These are phyloP conservation scores for Drosophila austrosaltans DNA, from an alignment of 2,888 invertebrate genomes.

Conservation along the genomic window DNA sequence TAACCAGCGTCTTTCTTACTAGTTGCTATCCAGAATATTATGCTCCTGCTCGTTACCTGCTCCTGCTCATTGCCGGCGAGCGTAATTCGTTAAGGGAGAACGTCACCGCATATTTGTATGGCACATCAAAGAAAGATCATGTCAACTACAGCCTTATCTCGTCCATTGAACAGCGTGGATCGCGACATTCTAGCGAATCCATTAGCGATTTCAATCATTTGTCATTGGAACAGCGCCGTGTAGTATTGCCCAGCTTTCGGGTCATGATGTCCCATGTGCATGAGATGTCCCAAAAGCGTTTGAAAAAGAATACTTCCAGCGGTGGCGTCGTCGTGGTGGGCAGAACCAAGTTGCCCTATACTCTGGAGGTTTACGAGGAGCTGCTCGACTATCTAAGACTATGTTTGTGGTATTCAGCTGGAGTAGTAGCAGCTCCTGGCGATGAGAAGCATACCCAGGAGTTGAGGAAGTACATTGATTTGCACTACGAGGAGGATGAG, in stretches of 20 bases:
- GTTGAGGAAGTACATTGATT: conserved; percentile 87
- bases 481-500: conserved; percentile 85
- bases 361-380: conserved; percentile 88
- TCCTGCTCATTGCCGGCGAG: conserved; percentile 93
- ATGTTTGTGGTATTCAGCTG: conserved; percentile 88
- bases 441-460: conserved; percentile 85
- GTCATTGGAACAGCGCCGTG: conserved; percentile 79
- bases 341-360: conserved; percentile 89
- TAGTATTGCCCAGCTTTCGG: conserved; percentile 89
- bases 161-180: conserved; percentile 83
- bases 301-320: conserved; percentile 85
- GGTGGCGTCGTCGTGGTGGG: conserved; percentile 85
- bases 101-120: conserved; percentile 86
- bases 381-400: conserved; percentile 90
- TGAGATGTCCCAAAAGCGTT: conserved; percentile 87
- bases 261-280: conserved; percentile 89
- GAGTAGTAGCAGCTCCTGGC: conserved; percentile 87
- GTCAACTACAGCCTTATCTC: conserved; percentile 83
- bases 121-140: conserved; percentile 86
- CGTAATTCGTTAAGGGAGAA: conserved; percentile 83
- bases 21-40: conserved; percentile 92
- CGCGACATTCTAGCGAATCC: conserved; percentile 64
- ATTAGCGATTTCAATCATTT: conserved; percentile 80
- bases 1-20: conserved; percentile 92
- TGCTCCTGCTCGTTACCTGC: conserved; percentile 91